Evolutionary conservation across 2,113 vertebrate genomes (phyloP), one percentile per base, ranked within the genome.

Genomic region (Calyptomena viridis): DNA sequence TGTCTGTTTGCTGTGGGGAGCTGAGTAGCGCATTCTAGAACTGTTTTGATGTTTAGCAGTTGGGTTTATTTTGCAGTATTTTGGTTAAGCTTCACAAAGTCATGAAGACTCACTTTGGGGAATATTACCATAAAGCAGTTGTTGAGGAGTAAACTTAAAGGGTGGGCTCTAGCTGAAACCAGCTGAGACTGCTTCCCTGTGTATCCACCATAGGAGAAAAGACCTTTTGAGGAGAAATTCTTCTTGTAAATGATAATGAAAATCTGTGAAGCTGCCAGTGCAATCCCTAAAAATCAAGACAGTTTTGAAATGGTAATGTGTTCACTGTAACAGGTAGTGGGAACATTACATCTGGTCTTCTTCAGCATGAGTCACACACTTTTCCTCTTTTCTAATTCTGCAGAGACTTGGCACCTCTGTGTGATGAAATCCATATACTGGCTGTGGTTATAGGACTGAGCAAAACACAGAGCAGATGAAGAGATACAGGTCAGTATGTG

Each of bases 341-440:
- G 76, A 96, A 39, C 84, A 73, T 78, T 69, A 81, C 95, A 95
- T 97, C 93, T 97, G 96, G 89, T 96, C 94, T 93, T 94, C 89
- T 95, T 97, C 93, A 96, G 40, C 67, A 71, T 93, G 72, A 94
- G 76, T 97, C 95, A 93, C 80, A 91, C 40, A 5, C 66, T 95
- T 95, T 94, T 95, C 73, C 47, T 89, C 68, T 46, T 85, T 55
- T 78, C 79, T 92, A 77, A 93, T 89, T 93, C 95, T 92, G 84
- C 90, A 86, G 91, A 77, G 95, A 79, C 87, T 95, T 97, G 95
- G 96, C 97, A 97, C 87, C 84, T 93, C 83, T 62, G 31, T 83
- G 64, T 96, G 93, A 96, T 95, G 94, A 96, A 97, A 96, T 97
- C 93, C 94, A 97, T 96, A 82, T 69, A 89, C 80, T 95, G 91